Base-by-base conservation (phyloP, 2,113 vertebrate species). In the Lophotis ruficrista region DNA sequence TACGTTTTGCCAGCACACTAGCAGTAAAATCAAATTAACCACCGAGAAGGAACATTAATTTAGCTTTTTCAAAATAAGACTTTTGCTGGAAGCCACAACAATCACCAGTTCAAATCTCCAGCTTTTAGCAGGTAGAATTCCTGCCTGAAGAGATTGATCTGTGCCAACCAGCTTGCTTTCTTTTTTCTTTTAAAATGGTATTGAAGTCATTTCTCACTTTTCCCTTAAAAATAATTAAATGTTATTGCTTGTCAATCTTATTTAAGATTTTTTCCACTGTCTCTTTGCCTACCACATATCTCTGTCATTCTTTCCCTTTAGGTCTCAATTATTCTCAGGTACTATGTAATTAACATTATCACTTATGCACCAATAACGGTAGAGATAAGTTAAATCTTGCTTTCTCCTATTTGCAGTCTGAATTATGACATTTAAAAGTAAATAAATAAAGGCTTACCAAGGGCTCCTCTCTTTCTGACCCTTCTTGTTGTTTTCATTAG, bases 21-120 rank as follows among this genome's bases (percentile, higher is more conserved):
- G 65, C 58, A 96, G 35, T 87, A 94, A 95, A 97, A 94, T 84
- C 81, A 73, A 96, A 93, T 88, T 94, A 95, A 79, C 82, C 94
- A 90, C 91, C 0, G 0, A 95, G 80, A 94, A 96, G 60, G 71
- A 96, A 68, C 50, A 45, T 41, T 92, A 76, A 88, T 93, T 95
- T 84, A 43, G 27, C 21, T 79, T 83, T 95, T 79, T 91, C 73
- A 96, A 92, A 89, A 94, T 57, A 87, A 43, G 50, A 61, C 38
- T 95, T 81, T 97, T 85, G 75, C 61, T 58, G 73, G 90, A 90
- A 90, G 85, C 72, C 38, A 96, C 68, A 90, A 86, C 56, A 94
- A 88, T 75, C 23, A 43, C 37, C 68, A 75, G 25, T 24, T 87
- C 56, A 90, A 86, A 95, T 78, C 27, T 27, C 14, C 21, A 79